phyloP scores from a whole-genome alignment of 2,113 vertebrate genomes.

The Anseranas semipalmata region DNA sequence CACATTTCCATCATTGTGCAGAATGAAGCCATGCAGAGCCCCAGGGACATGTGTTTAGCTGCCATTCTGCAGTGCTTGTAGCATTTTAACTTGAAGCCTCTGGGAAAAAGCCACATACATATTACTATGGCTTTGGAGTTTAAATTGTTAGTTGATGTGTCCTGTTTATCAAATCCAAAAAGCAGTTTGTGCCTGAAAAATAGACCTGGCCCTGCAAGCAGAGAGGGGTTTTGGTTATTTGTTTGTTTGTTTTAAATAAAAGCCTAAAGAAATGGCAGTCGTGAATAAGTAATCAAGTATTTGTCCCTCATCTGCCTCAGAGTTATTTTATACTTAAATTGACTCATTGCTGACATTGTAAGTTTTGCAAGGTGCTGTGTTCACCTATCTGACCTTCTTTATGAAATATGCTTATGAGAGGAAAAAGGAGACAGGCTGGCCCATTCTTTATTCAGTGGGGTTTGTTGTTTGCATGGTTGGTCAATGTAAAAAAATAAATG shows the following conservation, averaged over 20 bases:
- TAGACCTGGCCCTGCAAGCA: not conserved
- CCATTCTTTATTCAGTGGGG: not conserved
- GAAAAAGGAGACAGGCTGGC: not conserved
- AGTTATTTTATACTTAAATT: slow-evolving; percentile 36
- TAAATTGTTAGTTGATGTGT: slow-evolving; percentile 44
- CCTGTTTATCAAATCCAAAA: slow-evolving; percentile 48
- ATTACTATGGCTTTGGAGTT: slow-evolving; percentile 44
- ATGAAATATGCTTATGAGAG: not conserved
- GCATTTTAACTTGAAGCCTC: slow-evolving; percentile 27
- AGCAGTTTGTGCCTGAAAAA: slow-evolving; percentile 45
- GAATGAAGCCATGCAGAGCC: not conserved
- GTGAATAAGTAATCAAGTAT: slow-evolving; percentile 17
- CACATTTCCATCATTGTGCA: not conserved
- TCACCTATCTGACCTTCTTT: not conserved
- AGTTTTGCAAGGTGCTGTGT: not conserved
- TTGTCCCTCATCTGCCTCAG: slow-evolving; percentile 1
- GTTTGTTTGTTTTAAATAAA: slow-evolving; percentile 27
- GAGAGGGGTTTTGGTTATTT: not conserved
- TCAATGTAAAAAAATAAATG: not conserved
- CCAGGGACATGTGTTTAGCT: not conserved
- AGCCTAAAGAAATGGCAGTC: not conserved
- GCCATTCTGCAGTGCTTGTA: not conserved
- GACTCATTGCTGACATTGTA: not conserved
- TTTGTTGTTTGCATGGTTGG: not conserved
- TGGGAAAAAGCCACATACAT: slow-evolving; percentile 36